Evolutionary conservation across 1,140 invertebrate genomes (phyloP).

Genomic region (Pollicipes pollicipes): DNA sequence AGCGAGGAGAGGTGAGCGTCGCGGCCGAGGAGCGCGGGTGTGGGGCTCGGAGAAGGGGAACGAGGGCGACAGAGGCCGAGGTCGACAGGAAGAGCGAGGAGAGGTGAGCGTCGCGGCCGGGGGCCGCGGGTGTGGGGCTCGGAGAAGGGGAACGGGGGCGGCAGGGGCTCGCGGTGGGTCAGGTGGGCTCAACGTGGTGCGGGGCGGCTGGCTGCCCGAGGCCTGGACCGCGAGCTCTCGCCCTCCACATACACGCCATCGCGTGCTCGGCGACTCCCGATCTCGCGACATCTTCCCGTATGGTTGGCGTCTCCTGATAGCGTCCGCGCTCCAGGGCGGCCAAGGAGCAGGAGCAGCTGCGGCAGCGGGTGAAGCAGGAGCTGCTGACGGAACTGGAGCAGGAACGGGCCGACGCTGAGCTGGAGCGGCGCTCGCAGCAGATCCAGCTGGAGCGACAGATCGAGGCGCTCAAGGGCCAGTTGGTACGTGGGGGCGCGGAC

Average conservation of each 20-base stretch:
- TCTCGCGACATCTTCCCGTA: too few species aligned
- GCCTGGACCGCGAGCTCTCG: too few species aligned
- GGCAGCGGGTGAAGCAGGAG: conserved; percentile 29
- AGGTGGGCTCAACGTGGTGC: too few species aligned
- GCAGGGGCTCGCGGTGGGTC: too few species aligned
- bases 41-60: too few species aligned
- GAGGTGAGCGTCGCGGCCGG: conserved; percentile 20
- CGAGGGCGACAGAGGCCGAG: too few species aligned
- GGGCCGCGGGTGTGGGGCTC: too few species aligned
- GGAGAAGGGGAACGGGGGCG: too few species aligned
- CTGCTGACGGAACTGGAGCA: conserved; percentile 35
- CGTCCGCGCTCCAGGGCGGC: neutral
- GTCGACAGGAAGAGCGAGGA: conserved; percentile 41
- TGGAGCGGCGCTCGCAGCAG: neutral
- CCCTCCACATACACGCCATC: too few species aligned
- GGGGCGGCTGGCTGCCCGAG: too few species aligned
- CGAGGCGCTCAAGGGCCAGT: neutral
- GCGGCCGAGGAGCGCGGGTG: conserved; percentile 10
- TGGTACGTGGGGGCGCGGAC: neutral
- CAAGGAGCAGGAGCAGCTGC: conserved; percentile 10
- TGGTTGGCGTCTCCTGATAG: conserved; percentile 5
- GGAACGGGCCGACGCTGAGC: conserved; percentile 20
- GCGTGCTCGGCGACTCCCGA: too few species aligned
- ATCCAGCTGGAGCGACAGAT: neutral
- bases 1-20: conserved; percentile 33